Percentiles rank a stretch among this genome's conserved stretches.
Evolutionary conservation across 2,113 vertebrate species (phyloP).

Genomic region (Ia io): DNA sequence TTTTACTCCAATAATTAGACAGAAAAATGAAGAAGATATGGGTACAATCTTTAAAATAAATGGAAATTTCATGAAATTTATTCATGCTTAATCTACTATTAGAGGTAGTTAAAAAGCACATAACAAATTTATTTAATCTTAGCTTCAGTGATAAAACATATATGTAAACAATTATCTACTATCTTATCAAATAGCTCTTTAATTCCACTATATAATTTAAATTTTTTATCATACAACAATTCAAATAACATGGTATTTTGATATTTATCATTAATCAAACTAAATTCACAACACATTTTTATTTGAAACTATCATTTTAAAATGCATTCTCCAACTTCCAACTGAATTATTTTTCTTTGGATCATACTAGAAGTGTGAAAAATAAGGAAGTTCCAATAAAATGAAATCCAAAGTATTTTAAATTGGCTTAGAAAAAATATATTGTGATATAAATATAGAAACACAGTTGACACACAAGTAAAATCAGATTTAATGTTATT

Average conservation of each 20-base stretch:
- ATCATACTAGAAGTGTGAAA: slow-evolving; percentile 3
- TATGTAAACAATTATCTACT: background rate
- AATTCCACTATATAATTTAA: background rate
- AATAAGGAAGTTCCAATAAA: slow-evolving; percentile 15
- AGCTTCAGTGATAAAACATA: background rate
- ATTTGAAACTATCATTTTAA: background rate
- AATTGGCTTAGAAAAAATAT: background rate
- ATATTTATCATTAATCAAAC: background rate
- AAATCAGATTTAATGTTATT: slow-evolving; percentile 64
- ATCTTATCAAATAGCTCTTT: background rate
- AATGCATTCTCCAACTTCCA: background rate
- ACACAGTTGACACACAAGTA: slow-evolving; percentile 39
- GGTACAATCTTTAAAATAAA: background rate
- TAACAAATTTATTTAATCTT: background rate
- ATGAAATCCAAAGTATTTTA: slow-evolving; percentile 43
- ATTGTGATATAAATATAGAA: slow-evolving; percentile 51
- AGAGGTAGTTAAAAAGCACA: background rate
- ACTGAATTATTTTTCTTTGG: background rate
- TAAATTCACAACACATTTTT: background rate
- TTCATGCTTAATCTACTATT: background rate
- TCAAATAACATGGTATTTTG: background rate
- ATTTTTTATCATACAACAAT: background rate
- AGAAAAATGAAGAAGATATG: background rate
- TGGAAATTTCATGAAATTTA: background rate
- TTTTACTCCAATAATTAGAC: background rate